A percentile compares a stretch with the other conserved stretches of the same genome.
Conservation (phyloP, 1,140 invertebrate species). For the Thrips palmi region DNA sequence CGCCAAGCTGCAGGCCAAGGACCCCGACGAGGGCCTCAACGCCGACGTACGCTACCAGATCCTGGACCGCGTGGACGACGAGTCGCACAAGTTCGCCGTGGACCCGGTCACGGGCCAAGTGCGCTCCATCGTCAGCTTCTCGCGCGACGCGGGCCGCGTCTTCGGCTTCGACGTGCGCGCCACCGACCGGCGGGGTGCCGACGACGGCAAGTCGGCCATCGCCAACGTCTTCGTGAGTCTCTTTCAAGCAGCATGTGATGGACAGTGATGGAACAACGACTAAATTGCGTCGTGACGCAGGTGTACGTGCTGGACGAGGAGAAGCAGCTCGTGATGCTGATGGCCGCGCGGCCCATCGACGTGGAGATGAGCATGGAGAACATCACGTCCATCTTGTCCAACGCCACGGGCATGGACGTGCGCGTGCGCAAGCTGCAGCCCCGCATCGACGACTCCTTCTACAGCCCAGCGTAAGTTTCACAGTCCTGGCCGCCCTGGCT, state of each 20-base stretch:
- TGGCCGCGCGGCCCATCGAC: slow-evolving; percentile 51
- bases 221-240: slow-evolving; percentile 63
- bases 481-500: too few relatives aligned
- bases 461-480: too few relatives aligned
- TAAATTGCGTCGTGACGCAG: slow-evolving; percentile 24
- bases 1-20: slow-evolving; percentile 48
- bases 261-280: background rate
- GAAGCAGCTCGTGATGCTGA: slow-evolving; percentile 57
- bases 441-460: slow-evolving; percentile 41
- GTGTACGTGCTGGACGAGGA: slow-evolving; percentile 65
- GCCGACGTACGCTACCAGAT: slow-evolving; percentile 63
- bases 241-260: background rate
- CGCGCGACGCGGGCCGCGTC: slow-evolving; percentile 45
- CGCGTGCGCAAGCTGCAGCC: slow-evolving; percentile 57
- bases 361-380: slow-evolving; percentile 49
- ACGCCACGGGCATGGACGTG: slow-evolving; percentile 55
- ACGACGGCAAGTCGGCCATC: slow-evolving; percentile 59
- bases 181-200: slow-evolving; percentile 52
- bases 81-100: slow-evolving; percentile 49
- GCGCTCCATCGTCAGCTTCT: slow-evolving; percentile 42
- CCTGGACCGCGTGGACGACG: slow-evolving; percentile 32
- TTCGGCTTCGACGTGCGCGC: slow-evolving; percentile 79
- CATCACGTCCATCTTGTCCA: slow-evolving; percentile 48
- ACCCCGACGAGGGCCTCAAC: slow-evolving; percentile 54
- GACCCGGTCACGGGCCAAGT: slow-evolving; percentile 55